Percentiles rank a stretch among this genome's conserved stretches.
Conservation (phyloP, 2,113 vertebrate species). For the Caracal caracal region DNA sequence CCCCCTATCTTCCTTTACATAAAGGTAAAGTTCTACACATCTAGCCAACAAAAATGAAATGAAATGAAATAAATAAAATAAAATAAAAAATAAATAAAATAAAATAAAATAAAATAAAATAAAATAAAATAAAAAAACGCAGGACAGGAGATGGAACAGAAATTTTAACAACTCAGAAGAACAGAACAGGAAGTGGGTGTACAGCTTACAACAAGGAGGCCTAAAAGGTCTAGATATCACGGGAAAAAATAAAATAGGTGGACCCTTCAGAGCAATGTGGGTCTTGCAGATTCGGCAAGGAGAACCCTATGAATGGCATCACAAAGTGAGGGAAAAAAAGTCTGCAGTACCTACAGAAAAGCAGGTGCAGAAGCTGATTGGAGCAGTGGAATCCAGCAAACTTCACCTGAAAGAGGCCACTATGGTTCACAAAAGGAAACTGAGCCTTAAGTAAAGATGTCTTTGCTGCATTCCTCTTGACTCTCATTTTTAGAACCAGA, state of each 20-base stretch:
- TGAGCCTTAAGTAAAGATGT: background rate
- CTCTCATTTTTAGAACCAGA: background rate
- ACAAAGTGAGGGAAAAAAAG: background rate
- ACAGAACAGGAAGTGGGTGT: background rate
- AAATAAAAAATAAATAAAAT: background rate
- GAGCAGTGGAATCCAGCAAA: background rate
- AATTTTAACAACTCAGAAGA: background rate
- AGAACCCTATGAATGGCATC: background rate
- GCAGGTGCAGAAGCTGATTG: background rate
- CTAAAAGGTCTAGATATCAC: background rate
- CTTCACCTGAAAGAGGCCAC: background rate
- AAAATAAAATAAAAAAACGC: background rate
- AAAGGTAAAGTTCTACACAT: background rate
- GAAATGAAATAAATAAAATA: background rate
- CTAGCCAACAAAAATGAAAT: background rate
- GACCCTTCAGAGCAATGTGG: background rate
- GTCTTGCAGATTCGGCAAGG: background rate
- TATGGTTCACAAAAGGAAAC: background rate
- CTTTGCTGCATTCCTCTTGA: conserved; percentile 15
- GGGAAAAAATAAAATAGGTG: background rate
- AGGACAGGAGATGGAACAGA: background rate
- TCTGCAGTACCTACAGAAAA: background rate
- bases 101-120: background rate
- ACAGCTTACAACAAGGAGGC: background rate
- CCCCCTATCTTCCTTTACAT: background rate